Conservation (phyloP, 1,140 invertebrate species). For the Drosophila arawakana region DNA sequence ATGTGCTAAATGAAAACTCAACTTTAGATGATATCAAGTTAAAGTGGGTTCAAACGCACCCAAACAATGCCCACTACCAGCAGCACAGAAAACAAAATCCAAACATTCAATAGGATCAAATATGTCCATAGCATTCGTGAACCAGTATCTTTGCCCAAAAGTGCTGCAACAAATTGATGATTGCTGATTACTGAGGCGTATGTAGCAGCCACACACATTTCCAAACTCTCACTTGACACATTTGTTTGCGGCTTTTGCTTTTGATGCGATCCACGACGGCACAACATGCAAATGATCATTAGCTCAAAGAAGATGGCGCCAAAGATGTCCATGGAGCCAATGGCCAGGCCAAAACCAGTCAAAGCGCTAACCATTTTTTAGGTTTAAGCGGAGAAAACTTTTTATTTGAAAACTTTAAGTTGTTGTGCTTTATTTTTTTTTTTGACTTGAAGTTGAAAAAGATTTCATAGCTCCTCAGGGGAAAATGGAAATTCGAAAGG, state of each 20-base stretch:
- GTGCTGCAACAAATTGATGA: constrained; percentile 14
- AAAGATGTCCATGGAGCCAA: constrained; percentile 66
- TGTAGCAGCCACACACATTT: neutral
- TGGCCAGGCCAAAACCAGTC: constrained; percentile 63
- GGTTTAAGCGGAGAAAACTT: neutral
- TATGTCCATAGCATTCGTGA: constrained; percentile 55
- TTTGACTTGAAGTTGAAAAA: constrained; percentile 55
- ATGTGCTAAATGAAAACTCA: constrained; percentile 35
- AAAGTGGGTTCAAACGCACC: constrained; percentile 26
- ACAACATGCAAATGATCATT: constrained; percentile 55
- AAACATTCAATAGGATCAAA: constrained; percentile 59
- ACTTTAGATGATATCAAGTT: neutral
- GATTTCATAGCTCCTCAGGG: constrained; percentile 60
- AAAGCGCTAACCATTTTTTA: constrained; percentile 48
- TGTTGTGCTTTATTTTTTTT: neutral
- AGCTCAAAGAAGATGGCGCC: constrained; percentile 62
- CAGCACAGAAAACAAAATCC: constrained; percentile 55
- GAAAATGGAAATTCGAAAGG: neutral
- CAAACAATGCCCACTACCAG: constrained; percentile 62
- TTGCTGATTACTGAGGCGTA: constrained; percentile 2
- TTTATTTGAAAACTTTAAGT: neutral
- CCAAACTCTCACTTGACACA: constrained; percentile 12
- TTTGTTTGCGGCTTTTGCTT: neutral
- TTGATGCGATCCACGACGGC: neutral
- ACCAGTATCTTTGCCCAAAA: constrained; percentile 23